These are phyloP conservation scores for Darevskia nairensis DNA, from an alignment of 2,797 vertebrate genomes.

Conservation along the genomic window DNA sequence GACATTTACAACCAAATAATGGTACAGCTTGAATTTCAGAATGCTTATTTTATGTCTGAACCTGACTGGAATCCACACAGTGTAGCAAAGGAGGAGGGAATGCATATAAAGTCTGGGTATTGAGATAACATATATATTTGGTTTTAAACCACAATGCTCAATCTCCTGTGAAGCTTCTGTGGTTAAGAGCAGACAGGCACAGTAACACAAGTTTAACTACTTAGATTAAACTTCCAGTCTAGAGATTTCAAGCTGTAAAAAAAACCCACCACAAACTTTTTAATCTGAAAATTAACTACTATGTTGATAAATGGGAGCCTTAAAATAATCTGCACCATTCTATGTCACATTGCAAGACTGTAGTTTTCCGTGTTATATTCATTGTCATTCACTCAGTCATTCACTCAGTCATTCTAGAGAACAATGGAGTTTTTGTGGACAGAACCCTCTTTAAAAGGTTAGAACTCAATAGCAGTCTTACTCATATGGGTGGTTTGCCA, in stretches of 20 bases:
- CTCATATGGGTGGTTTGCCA: not conserved
- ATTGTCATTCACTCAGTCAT: not conserved
- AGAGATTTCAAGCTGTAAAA: not conserved
- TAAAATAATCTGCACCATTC: not conserved
- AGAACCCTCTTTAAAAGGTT: slow-evolving; percentile 21
- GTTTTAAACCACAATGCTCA: not conserved
- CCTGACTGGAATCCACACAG: not conserved
- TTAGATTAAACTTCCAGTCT: not conserved
- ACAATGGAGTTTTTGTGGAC: slow-evolving; percentile 13
- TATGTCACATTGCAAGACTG: not conserved
- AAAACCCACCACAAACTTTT: not conserved
- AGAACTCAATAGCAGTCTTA: slow-evolving; percentile 29
- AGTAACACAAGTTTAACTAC: not conserved
- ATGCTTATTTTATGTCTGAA: not conserved
- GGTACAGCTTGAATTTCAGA: not conserved
- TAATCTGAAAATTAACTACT: not conserved
- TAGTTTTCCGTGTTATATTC: not conserved
- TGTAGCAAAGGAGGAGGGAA: not conserved
- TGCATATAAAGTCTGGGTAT: not conserved
- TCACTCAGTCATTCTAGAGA: not conserved
- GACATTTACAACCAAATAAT: not conserved
- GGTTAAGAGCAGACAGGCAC: not conserved
- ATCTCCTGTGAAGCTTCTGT: not conserved
- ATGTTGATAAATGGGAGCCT: not conserved
- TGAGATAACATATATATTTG: not conserved